phyloP scores from a whole-genome alignment of 2,888 invertebrate genomes.

The Conistra vaccinii region DNA sequence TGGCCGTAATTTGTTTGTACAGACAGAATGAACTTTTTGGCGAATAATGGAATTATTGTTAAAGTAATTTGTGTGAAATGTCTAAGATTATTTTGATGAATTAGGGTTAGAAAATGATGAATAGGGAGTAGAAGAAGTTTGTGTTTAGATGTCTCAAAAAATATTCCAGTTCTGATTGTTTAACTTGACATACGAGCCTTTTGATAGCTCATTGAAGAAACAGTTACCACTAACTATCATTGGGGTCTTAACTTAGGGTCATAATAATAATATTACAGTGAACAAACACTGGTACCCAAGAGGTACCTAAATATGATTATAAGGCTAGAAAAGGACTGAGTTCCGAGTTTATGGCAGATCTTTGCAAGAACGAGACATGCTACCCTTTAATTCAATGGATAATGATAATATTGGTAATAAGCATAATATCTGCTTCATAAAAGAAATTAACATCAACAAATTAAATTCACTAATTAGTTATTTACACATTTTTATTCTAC shows the following conservation, averaged over 20 bases:
- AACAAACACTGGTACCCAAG: neutral
- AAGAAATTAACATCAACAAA: neutral
- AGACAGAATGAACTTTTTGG: conserved; percentile 31
- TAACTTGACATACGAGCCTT: neutral
- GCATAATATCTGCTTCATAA: neutral
- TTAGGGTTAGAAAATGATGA: neutral
- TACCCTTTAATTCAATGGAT: neutral
- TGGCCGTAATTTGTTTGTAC: conserved; percentile 50
- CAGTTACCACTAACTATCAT: neutral
- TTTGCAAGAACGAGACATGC: neutral
- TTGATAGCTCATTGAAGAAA: neutral
- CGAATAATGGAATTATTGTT: conserved; percentile 30
- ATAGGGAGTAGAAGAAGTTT: too few relatives aligned
- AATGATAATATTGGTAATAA: neutral
- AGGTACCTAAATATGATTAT: neutral
- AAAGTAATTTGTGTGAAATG: conserved; percentile 35
- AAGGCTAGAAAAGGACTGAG: neutral
- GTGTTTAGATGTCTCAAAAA: neutral
- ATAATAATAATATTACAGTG: neutral
- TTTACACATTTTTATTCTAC: conserved; percentile 12
- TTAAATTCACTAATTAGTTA: neutral
- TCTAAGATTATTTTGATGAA: conserved; percentile 21
- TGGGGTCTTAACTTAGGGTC: neutral
- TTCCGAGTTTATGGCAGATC: neutral
- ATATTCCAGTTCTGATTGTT: neutral